Evolutionary conservation across 1,140 invertebrate genomes (phyloP).

Genomic region (Hormaphis cornu): DNA sequence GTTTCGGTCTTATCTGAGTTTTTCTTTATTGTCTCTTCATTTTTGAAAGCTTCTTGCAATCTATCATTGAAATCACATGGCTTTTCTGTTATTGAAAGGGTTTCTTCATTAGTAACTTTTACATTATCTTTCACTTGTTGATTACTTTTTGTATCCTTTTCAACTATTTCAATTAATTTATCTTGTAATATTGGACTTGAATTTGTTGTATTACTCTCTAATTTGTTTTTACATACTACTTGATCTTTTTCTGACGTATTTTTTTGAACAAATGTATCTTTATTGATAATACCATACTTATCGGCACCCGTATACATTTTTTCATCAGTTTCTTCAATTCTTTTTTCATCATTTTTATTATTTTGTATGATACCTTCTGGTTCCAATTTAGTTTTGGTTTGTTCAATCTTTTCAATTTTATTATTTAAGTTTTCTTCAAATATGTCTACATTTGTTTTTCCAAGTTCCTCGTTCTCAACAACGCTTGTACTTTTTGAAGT

Average conservation of each 20-base stretch:
- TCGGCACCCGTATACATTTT: not conserved
- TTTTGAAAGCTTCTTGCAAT: conserved; percentile 3
- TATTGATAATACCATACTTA: too few species aligned
- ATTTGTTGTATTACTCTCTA: not conserved
- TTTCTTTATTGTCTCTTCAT: not conserved
- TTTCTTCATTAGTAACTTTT: too few species aligned
- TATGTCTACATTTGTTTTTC: not conserved
- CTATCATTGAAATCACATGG: too few species aligned
- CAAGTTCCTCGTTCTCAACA: not conserved
- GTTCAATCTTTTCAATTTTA: conserved; percentile 17
- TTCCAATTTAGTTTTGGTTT: conserved; percentile 22
- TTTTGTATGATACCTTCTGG: conserved; percentile 19
- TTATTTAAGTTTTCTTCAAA: conserved; percentile 9
- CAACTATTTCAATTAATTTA: conserved; percentile 32
- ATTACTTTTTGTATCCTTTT: conserved; percentile 33
- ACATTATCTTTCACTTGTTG: too few species aligned
- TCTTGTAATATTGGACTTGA: conserved; percentile 25
- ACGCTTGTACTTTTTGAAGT: not conserved
- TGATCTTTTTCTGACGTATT: too few species aligned
- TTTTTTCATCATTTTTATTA: not conserved
- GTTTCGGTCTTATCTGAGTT: not conserved
- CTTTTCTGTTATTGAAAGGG: too few species aligned
- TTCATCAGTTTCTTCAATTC: not conserved
- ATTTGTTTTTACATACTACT: conserved; percentile 17
- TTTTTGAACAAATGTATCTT: too few species aligned